Evolutionary conservation across 2,113 vertebrate genomes (phyloP).

Genomic region (Leucopsar rothschildi): DNA sequence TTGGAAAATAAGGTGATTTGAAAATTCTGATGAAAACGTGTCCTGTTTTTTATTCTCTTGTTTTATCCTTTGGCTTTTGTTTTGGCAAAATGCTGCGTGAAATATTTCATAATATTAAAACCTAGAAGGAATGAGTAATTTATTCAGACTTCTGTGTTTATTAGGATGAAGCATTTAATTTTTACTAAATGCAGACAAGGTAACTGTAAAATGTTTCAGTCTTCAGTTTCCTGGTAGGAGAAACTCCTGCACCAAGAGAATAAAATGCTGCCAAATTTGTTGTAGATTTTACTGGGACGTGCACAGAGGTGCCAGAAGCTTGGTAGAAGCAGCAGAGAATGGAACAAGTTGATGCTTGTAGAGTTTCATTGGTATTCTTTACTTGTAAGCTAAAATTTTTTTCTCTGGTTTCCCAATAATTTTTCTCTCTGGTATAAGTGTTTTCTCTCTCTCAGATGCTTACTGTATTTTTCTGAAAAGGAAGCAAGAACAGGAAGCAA

Average conservation of each 20-base stretch:
- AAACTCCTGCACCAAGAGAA: not conserved
- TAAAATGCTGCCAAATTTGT: not conserved
- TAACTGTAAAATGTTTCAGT: not conserved
- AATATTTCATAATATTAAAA: not conserved
- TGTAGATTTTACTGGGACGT: not conserved
- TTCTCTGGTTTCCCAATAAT: not conserved
- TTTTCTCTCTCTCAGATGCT: not conserved
- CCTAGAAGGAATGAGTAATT: not conserved
- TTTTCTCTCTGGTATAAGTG: not conserved
- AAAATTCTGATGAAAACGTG: not conserved
- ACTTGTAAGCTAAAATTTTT: not conserved
- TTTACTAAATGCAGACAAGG: not conserved
- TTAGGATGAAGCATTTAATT: slow-evolving; percentile 16
- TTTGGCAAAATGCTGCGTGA: not conserved
- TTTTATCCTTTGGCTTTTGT: not conserved
- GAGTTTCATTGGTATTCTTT: not conserved
- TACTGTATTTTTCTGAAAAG: not conserved
- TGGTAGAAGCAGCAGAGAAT: not conserved
- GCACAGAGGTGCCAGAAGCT: not conserved
- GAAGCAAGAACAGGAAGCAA: not conserved
- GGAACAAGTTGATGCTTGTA: not conserved
- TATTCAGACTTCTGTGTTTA: not conserved
- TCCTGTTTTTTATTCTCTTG: not conserved
- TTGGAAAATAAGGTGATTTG: not conserved
- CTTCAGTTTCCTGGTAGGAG: not conserved